These are phyloP conservation scores for Gymnocheta viridis DNA, from an alignment of 2,888 invertebrate genomes.

Conservation along the genomic window DNA sequence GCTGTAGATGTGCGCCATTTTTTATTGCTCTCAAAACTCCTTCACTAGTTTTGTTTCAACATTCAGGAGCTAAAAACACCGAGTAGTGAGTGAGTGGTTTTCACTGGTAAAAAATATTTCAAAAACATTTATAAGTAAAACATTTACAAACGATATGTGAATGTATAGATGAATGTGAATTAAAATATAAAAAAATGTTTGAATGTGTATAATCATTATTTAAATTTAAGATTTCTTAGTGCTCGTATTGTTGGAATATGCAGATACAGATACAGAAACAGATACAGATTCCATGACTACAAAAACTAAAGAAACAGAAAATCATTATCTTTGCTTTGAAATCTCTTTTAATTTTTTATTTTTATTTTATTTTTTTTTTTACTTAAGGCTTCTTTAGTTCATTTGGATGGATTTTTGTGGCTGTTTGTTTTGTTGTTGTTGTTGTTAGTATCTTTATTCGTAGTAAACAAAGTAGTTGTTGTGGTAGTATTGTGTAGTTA, in stretches of 20 bases:
- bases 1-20: constrained; percentile 60
- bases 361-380: constrained; percentile 12
- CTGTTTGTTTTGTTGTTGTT: constrained; percentile 29
- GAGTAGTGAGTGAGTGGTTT: neutral
- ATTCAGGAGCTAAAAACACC: constrained; percentile 13
- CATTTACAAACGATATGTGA: constrained; percentile 24
- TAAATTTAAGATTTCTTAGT: constrained; percentile 56
- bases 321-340: constrained; percentile 68
- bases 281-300: constrained; percentile 56
- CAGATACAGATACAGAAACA: constrained; percentile 63
- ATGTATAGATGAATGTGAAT: neutral
- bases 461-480: constrained; percentile 39
- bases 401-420: constrained; percentile 25
- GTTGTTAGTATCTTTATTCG: constrained; percentile 2
- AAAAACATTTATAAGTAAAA: constrained; percentile 30
- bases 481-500: neutral
- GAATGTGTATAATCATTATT: constrained; percentile 50
- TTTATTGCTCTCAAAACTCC: constrained; percentile 50
- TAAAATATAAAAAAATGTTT: neutral
- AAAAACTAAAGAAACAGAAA: constrained; percentile 57
- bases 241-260: constrained; percentile 45
- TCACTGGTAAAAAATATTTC: neutral
- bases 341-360: constrained; percentile 48
- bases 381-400: constrained; percentile 36
- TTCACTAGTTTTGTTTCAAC: neutral